Base-by-base conservation (phyloP, 2,113 vertebrate species). In the Loxodonta africana region DNA sequence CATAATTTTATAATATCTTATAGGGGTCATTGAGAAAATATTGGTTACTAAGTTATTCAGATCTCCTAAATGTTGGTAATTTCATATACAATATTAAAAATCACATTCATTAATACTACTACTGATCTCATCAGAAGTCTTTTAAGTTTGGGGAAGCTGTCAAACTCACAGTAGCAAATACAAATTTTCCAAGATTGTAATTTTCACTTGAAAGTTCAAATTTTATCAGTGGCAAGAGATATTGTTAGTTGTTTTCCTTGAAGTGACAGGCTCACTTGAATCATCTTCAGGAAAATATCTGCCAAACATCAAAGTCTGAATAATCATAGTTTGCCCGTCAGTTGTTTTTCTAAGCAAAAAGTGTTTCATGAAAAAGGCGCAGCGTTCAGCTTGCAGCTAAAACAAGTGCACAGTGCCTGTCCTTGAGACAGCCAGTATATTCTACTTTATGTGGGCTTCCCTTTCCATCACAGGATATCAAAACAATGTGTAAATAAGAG, bases 241-340 rank as follows among this genome's bases (percentile, higher is more conserved):
- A 83, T 1, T 28, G 14, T 90, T 67, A 77, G 76, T 8, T 94
- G 69, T 73, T 83, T 90, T 82, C 90, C 41, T 94, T 74, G 28
- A 95, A 92, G 81, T 46, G 28, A 76, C 57, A 96, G 71, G 81
- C 30, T 89, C 41, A 62, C 14, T 63, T 83, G 25, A 84, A 57
- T 95, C 63, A 83, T 41, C 46, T 92, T 94, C 74, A 86, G 91
- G 37, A 95, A 95, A 91, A 82, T 73, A 71, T 21, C 78, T 87
- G 71, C 73, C 60, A 86, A 89, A 82, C 83, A 95, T 15, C 62
- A n/a, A 91, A 95, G 41, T 95, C 46, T 90, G n/a, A 90, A 81
- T 20, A 95, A 83, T 69, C 23, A 37, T 2, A 94, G 48, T 65
- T 84, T 74, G 23, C 12, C 28, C 18, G n/a, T 30, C 44, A 78